Evolutionary conservation across 2,888 invertebrate genomes (phyloP).

Genomic region (Chydorus sphaericus): DNA sequence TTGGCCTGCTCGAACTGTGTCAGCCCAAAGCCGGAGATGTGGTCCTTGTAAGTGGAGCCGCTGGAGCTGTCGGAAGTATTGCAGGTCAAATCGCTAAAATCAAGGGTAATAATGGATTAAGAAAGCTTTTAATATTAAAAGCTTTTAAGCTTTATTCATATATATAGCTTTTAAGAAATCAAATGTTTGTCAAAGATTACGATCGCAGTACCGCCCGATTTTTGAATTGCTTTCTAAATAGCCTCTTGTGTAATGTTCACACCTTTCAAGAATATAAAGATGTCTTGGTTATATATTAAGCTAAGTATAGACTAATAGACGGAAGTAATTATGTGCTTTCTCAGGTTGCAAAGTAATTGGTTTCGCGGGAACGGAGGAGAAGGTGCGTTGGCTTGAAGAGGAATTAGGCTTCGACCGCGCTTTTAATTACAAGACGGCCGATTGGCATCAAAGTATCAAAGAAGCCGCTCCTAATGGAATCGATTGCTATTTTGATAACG

Average conservation of each 20-base stretch:
- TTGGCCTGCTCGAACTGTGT: slow-evolving; percentile 55
- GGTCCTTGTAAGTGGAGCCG: slow-evolving; percentile 55
- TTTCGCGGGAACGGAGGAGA: slow-evolving; percentile 51
- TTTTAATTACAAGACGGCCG: slow-evolving; percentile 52
- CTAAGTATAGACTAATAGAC: no score
- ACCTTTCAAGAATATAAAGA: no score
- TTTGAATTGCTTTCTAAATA: no score
- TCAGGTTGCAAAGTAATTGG: slow-evolving; percentile 47
- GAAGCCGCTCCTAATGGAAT: slow-evolving; percentile 51
- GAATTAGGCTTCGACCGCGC: slow-evolving; percentile 50
- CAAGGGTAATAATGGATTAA: no score
- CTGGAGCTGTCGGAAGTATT: slow-evolving; percentile 60
- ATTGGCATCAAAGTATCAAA: slow-evolving; percentile 39
- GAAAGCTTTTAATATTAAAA: neutral
- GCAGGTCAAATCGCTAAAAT: slow-evolving; percentile 67
- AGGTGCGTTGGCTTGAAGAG: slow-evolving; percentile 48
- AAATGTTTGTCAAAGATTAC: neutral
- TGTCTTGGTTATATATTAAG: no score
- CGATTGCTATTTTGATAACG: slow-evolving; percentile 65
- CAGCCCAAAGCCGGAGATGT: slow-evolving; percentile 54
- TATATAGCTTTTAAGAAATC: neutral
- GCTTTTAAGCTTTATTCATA: neutral
- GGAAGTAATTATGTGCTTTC: neutral
- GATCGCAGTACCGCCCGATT: no score
- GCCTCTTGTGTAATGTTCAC: no score